Evolutionary conservation across 2,888 invertebrate species (phyloP), one percentile per base, ranked within the genome.

Genomic region (Nemotelus nigrinus): DNA sequence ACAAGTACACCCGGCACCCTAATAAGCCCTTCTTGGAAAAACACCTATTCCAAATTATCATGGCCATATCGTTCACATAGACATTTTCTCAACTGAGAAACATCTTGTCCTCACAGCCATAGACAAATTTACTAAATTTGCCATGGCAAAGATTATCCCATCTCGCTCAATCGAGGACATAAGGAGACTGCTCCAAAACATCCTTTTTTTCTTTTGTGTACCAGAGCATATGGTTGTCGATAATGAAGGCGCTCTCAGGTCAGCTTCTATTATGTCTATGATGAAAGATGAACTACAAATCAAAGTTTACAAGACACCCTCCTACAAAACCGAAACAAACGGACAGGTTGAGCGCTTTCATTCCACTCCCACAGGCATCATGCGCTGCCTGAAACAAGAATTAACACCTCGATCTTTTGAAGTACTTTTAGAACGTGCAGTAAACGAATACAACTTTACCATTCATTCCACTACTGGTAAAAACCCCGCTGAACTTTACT

Each of bases 121-220:
- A 6, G 78, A 80, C 41, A 80, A 78, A 70, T 79, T 80, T n/a
- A 75, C 79, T 2, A 79, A 79, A 58, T 79, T 78, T 45, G 79
- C 77, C 8, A 77, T 65, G 8, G 60, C 76, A 1, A 64, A 47
- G 8, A 58, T 50, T 3, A 57, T 79, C 2, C 60, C 70, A 63
- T 79, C 78, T 3, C 43, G 77, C 39, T 41, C 76, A 43, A 47
- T 74, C 2, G 60, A 76, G 39, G 79, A 79, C 45, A 47, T 79
- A 1, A 57, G 71, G 68, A n/a, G 48, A 65, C 77, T 65, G 2
- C 55, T 79, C 8, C 47, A 71, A 44, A 70, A 79, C 2, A 53
- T 71, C 57, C 78, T 63, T 45, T n/a, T n/a, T n/a, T n/a, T n/a
- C n/a, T n/a, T n/a, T n/a, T 47, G 68, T n/a, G 55, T 60, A 2